A percentile compares a stretch with the other conserved stretches of the same genome.
phyloP scores from a whole-genome alignment of 2,113 vertebrate species.

The Nyctereutes procyonoides region DNA sequence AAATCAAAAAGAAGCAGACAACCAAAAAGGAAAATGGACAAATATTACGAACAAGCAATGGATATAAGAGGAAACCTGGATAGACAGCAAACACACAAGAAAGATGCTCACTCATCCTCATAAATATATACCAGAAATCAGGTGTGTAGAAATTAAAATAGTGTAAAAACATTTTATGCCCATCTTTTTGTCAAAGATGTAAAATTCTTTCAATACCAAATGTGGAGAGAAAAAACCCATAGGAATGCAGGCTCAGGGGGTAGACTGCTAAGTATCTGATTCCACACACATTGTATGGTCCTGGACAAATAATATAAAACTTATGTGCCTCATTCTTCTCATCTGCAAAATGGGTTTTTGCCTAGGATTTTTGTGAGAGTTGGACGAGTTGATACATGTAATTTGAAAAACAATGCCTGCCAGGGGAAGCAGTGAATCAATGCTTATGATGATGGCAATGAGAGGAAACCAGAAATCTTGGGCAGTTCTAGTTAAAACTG shows the following conservation, averaged over 20 bases:
- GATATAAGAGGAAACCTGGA: background rate
- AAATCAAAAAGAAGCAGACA: background rate
- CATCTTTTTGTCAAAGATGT: background rate
- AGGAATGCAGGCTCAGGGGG: background rate
- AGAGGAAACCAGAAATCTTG: background rate
- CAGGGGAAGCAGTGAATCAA: background rate
- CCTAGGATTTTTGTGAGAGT: background rate
- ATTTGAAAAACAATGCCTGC: fast-evolving
- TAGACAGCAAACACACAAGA: background rate
- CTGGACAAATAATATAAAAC: background rate
- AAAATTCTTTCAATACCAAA: background rate
- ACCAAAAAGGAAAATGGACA: background rate
- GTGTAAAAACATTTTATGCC: background rate
- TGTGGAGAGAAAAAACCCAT: background rate
- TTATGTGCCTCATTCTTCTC: background rate
- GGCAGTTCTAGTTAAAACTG: too few relatives aligned
- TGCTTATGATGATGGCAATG: background rate
- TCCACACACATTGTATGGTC: background rate
- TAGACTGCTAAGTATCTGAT: background rate
- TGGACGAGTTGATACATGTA: background rate
- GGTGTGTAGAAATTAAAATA: background rate
- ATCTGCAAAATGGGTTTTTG: background rate
- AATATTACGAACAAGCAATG: background rate
- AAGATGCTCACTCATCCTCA: background rate
- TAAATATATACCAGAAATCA: background rate